Evolutionary conservation across 1,140 invertebrate genomes (phyloP).

Genomic region (Ctenoplectra terminalis): DNA sequence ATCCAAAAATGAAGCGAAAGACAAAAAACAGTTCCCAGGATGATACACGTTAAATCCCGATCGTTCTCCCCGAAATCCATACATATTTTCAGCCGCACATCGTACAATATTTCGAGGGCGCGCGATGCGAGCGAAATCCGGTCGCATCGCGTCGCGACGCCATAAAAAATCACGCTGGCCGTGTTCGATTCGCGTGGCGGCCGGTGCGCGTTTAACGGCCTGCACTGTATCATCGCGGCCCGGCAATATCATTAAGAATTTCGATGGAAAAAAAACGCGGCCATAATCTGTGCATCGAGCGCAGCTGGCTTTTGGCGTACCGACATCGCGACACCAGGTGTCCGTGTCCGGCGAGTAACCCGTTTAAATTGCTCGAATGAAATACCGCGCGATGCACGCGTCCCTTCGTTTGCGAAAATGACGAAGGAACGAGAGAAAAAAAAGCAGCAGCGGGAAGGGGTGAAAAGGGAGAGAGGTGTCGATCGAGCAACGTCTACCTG

Average conservation of each 20-base stretch:
- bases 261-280: slow-evolving; percentile 13
- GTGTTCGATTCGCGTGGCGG: slow-evolving; percentile 4
- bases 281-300: slow-evolving; percentile 48
- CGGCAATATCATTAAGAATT: slow-evolving; percentile 54
- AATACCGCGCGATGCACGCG: slow-evolving; percentile 52
- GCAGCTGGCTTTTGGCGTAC: slow-evolving; percentile 64
- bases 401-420: not conserved
- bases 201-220: slow-evolving; percentile 25
- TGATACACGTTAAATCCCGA: not conserved
- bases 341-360: slow-evolving; percentile 53
- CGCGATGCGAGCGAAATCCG: not conserved
- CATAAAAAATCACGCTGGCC: not conserved
- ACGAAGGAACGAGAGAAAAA: not conserved
- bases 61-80: not conserved
- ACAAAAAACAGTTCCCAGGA: not conserved
- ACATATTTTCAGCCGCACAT: not conserved
- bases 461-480: not conserved
- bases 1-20: too few relatives aligned
- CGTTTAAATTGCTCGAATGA: slow-evolving; percentile 62
- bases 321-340: slow-evolving; percentile 59
- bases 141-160: not conserved
- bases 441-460: too few relatives aligned
- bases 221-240: slow-evolving; percentile 49
- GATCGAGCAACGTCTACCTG: slow-evolving; percentile 28
- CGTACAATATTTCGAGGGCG: not conserved